Evolutionary conservation across 1,140 invertebrate genomes (phyloP).

Genomic region (Vanessa tameamea): DNA sequence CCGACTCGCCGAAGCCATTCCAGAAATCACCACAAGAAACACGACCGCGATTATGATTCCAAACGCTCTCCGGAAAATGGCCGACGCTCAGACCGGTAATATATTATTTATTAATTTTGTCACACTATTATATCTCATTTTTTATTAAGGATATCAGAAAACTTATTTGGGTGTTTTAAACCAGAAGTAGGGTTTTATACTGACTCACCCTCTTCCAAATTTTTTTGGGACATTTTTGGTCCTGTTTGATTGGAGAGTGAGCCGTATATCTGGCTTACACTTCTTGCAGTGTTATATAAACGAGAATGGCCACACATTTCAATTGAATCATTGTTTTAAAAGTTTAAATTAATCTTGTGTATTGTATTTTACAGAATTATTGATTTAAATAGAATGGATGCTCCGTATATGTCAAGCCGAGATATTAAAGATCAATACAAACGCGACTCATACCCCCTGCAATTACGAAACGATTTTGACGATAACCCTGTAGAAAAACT

Average conservation of each 20-base stretch:
- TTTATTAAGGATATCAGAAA: no score
- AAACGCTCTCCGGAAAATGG: constrained; percentile 68
- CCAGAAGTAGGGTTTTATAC: no score
- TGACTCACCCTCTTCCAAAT: no score
- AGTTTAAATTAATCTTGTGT: no score
- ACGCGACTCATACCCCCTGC: constrained; percentile 58
- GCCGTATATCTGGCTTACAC: no score
- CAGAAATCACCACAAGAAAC: constrained; percentile 74
- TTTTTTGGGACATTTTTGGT: no score
- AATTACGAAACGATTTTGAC: constrained; percentile 56
- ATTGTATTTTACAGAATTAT: constrained; percentile 65
- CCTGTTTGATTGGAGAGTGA: no score
- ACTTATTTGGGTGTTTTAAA: no score
- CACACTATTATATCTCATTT: neutral
- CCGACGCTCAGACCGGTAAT: constrained; percentile 66
- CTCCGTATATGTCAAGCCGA: constrained; percentile 64
- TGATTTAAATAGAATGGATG: constrained; percentile 72
- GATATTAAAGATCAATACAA: constrained; percentile 63
- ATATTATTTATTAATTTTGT: neutral
- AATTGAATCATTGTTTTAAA: no score
- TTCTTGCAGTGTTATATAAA: no score
- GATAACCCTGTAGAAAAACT: constrained; percentile 76
- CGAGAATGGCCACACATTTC: no score
- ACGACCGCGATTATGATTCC: constrained; percentile 64
- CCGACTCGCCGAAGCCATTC: constrained; percentile 75